Evolutionary conservation across 37 sponge, comb jelly and placozoan genomes (phyloP), one percentile per base, ranked within the genome.

Genomic region (Chondrilla cf. caribensis): DNA sequence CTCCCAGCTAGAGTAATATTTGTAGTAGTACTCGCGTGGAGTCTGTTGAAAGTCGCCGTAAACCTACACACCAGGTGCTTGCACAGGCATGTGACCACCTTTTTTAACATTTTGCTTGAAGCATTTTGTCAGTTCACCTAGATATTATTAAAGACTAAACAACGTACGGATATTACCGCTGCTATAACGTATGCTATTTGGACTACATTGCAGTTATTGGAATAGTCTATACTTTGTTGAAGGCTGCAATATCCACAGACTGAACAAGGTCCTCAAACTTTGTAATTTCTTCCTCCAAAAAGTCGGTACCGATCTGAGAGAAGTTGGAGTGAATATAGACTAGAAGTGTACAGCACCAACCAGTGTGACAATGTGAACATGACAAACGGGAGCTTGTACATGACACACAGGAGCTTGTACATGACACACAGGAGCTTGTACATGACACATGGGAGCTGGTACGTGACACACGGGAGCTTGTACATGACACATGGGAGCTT

Each of bases 181-280:
- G n/a, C n/a, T n/a, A n/a, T n/a, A n/a, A n/a, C n/a, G n/a, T n/a
- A n/a, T n/a, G n/a, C n/a, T n/a, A n/a, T n/a, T n/a, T n/a, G n/a
- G n/a, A n/a, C n/a, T n/a, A n/a, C n/a, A n/a, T n/a, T n/a, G n/a
- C 11, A 47, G 51, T 11, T 47, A 14, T 47, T 14, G 51, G 51
- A 47, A 11, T 14, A 11, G 6, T 47, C 51, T 79, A 96, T 80
- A 97, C 85, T 84, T 97, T 97, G 65, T 97, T 97, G 70, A 94
- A 94, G 47, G 97, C 92, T 28, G 87, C 92, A 72, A 97, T 83
- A 38, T 97, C 97, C 41, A 94, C 89, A 38, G 95, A 94, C 81
- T 97, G 97, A 9, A 97, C 90, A 5, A 85, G 82, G 42, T 91
- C 94, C 35, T 97, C 97, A 65, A 89, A 84, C 38, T 71, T 82